Conservation (phyloP, 1,140 invertebrate species). For the Maconellicoccus hirsutus region DNA sequence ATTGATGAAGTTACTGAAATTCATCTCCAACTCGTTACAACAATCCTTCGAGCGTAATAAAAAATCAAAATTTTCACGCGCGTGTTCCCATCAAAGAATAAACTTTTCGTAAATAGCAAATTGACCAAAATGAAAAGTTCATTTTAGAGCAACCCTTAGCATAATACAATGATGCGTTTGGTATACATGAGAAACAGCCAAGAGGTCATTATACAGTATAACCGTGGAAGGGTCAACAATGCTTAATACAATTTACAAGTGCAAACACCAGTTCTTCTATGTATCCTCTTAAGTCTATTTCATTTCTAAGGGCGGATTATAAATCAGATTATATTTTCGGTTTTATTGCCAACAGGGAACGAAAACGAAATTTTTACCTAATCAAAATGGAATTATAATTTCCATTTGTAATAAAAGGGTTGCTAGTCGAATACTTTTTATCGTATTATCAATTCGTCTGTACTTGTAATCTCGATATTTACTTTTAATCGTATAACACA, state of each 20-base stretch:
- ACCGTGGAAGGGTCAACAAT: background rate
- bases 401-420: background rate
- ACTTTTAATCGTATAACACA: no score
- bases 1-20: no score
- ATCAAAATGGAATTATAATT: constrained; percentile 6
- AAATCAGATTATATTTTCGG: background rate
- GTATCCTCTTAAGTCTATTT: background rate
- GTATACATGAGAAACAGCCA: background rate
- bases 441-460: background rate
- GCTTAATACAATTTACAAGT: constrained; percentile 5
- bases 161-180: constrained; percentile 5
- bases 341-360: background rate
- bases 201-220: constrained; percentile 9
- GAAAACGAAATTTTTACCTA: background rate
- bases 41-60: background rate
- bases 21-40: no score
- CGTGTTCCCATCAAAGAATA: background rate
- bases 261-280: background rate
- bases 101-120: background rate
- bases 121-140: background rate
- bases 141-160: background rate
- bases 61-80: background rate
- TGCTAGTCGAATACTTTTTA: no score
- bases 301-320: background rate
- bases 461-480: no score